phyloP scores from a whole-genome alignment of 2,888 invertebrate species.

The Pteria penguin region DNA sequence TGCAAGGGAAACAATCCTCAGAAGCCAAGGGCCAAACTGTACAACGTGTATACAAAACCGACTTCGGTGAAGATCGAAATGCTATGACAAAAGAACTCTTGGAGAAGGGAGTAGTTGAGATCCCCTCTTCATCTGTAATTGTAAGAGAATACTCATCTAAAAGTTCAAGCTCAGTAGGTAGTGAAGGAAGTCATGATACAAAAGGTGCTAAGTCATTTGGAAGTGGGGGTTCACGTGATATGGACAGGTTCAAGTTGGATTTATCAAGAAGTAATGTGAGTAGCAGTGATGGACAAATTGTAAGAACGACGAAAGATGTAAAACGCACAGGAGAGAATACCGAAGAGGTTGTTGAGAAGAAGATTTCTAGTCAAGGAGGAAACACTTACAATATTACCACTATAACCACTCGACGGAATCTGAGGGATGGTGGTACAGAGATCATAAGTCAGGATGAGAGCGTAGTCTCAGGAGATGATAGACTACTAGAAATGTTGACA shows the following conservation, averaged over 20 bases:
- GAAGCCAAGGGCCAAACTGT: conserved; percentile 16
- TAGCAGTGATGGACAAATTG: neutral
- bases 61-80: neutral
- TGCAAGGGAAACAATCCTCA: conserved; percentile 24
- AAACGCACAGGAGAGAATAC: conserved; percentile 25
- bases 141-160: conserved; percentile 7
- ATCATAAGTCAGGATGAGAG: conserved; percentile 33
- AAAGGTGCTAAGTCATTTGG: neutral
- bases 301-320: neutral
- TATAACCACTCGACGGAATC: conserved; percentile 47
- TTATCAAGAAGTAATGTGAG: neutral
- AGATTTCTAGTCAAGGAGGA: conserved; percentile 56
- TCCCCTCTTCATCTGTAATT: conserved; percentile 18
- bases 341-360: conserved; percentile 58
- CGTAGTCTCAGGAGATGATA: conserved; percentile 48
- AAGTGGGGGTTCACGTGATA: conserved; percentile 10
- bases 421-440: conserved; percentile 28
- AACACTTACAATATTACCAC: conserved; percentile 59
- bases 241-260: conserved; percentile 17
- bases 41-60: conserved; percentile 7
- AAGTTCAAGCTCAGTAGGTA: neutral
- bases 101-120: conserved; percentile 23
- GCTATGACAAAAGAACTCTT: conserved; percentile 18
- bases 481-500: conserved; percentile 27
- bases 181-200: neutral